Conservation (phyloP, 2,888 invertebrate species). For the Drosophila mettleri region DNA sequence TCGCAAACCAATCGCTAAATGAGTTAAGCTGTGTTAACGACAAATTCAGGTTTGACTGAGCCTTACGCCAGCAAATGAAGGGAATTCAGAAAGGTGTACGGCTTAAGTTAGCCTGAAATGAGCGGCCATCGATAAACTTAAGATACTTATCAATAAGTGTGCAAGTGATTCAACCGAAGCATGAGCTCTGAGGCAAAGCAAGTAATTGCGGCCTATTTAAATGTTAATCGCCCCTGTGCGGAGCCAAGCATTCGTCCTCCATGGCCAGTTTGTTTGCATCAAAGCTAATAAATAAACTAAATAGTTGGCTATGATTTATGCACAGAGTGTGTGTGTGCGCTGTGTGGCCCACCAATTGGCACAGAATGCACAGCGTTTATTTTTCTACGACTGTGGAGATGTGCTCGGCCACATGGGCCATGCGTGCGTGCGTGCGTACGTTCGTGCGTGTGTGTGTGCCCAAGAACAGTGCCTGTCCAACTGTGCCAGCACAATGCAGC, state of each 20-base stretch:
- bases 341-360: constrained; percentile 32
- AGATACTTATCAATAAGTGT: background rate
- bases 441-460: background rate
- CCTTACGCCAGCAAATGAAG: background rate
- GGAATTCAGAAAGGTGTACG: background rate
- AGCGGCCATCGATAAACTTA: background rate
- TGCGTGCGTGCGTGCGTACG: background rate
- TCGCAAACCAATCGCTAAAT: background rate
- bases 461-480: constrained; percentile 29
- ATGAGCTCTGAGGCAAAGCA: background rate
- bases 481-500: constrained; percentile 22
- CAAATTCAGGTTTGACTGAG: background rate
- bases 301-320: constrained; percentile 13
- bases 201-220: constrained; percentile 9
- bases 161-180: background rate
- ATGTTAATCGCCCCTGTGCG: background rate
- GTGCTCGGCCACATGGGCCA: constrained; percentile 12
- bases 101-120: background rate
- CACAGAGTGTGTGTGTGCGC: background rate
- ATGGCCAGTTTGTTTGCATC: constrained; percentile 14
- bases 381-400: background rate
- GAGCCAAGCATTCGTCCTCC: constrained; percentile 6
- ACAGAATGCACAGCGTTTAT: constrained; percentile 43
- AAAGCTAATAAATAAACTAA: constrained; percentile 11
- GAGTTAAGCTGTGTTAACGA: background rate